Conservation (phyloP, 2,797 vertebrate species). For the Coendou prehensilis region DNA sequence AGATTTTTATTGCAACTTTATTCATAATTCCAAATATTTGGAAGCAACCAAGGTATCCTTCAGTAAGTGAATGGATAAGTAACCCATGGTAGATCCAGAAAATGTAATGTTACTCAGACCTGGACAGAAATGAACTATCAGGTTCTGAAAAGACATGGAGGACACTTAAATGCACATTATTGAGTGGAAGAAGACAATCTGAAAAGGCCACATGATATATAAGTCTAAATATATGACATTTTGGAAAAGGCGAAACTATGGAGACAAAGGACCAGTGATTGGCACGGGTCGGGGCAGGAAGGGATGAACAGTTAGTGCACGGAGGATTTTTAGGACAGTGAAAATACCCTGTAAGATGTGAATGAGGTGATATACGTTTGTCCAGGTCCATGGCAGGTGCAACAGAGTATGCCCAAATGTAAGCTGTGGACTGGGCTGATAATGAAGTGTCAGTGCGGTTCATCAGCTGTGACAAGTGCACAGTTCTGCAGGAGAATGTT, state of each 20-base stretch:
- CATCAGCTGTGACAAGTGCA: not conserved
- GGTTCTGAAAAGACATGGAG: not conserved
- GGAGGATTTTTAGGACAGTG: not conserved
- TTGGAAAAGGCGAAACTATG: not conserved
- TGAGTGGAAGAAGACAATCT: not conserved
- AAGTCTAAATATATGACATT: not conserved
- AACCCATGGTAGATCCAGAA: not conserved
- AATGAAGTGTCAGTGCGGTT: not conserved
- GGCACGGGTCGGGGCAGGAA: not conserved
- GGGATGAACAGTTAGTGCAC: no score
- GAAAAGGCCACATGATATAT: not conserved
- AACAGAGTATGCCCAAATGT: not conserved
- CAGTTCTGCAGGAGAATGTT: not conserved
- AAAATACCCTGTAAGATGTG: not conserved
- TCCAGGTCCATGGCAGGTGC: not conserved
- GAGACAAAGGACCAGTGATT: not conserved
- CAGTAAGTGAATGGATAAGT: not conserved
- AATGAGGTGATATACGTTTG: not conserved
- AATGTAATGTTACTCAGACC: not conserved
- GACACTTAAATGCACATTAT: not conserved
- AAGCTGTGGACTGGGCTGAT: not conserved
- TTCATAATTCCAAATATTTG: not conserved
- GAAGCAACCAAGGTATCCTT: not conserved
- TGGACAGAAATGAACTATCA: not conserved
- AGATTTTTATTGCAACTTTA: not conserved